Conservation (phyloP, 2,888 invertebrate species). For the Biston stratarius region DNA sequence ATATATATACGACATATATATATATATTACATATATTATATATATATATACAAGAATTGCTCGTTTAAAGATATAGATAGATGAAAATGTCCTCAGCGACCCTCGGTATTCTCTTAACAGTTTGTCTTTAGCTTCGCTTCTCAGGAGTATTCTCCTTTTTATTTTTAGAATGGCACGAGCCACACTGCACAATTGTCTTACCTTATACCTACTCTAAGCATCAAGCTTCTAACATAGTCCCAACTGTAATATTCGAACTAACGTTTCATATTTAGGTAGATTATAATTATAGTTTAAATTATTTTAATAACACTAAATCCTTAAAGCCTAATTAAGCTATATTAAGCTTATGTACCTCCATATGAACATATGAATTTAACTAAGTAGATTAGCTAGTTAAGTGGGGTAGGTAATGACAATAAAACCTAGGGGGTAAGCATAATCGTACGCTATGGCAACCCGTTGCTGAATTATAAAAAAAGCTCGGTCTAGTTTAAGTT, state of each 20-base stretch:
- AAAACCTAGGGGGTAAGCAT: not conserved
- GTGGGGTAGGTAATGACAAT: too few species aligned
- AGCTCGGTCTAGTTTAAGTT: not conserved
- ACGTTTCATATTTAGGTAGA: not conserved
- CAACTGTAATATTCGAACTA: not conserved
- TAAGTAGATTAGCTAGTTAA: not conserved
- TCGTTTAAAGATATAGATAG: too few species aligned
- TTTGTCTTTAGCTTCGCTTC: too few species aligned
- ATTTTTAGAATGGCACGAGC: too few species aligned
- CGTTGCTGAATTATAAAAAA: not conserved
- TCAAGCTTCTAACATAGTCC: not conserved
- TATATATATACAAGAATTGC: too few species aligned
- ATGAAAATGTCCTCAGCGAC: too few species aligned
- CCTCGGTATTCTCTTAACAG: too few species aligned
- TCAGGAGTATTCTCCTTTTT: too few species aligned
- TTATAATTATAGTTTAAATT: not conserved
- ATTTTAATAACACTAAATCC: conserved; percentile 5
- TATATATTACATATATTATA: too few species aligned
- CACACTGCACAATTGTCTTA: too few species aligned
- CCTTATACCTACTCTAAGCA: not conserved
- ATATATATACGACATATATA: too few species aligned
- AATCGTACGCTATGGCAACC: not conserved
- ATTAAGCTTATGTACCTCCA: not conserved
- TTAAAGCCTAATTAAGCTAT: not conserved
- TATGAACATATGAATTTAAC: not conserved